A percentile compares a stretch with the other conserved stretches of the same genome.
These are phyloP conservation scores for Mellivora capensis DNA, from an alignment of 2,113 vertebrate genomes.

Conservation along the genomic window DNA sequence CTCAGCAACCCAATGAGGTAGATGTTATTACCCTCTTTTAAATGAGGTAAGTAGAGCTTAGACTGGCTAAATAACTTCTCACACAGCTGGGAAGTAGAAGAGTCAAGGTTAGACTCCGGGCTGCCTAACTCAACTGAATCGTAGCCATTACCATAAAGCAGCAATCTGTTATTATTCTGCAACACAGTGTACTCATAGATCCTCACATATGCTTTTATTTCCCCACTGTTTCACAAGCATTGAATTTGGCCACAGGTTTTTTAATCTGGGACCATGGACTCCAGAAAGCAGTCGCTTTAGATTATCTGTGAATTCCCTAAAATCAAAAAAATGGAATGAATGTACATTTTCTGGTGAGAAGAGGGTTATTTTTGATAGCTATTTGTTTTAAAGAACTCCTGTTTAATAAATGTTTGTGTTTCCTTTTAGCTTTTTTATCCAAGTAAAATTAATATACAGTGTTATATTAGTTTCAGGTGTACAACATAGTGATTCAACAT, in stretches of 20 bases:
- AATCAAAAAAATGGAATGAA: background rate
- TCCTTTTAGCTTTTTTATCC: background rate
- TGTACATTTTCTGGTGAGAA: background rate
- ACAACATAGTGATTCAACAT: background rate
- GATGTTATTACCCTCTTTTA: background rate
- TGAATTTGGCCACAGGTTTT: background rate
- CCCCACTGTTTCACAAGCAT: background rate
- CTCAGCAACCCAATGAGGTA: background rate
- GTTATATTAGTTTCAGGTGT: background rate
- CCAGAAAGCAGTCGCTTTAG: background rate
- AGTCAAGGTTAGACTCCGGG: background rate
- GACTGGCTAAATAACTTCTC: background rate
- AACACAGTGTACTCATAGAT: background rate
- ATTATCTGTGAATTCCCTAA: background rate
- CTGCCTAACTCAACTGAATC: background rate
- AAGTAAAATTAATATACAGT: background rate
- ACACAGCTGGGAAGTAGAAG: background rate
- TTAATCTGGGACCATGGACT: background rate
- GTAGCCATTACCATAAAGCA: background rate
- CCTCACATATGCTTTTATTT: background rate
- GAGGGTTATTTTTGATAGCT: background rate
- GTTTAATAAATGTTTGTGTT: background rate
- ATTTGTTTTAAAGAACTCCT: background rate
- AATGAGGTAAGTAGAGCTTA: background rate
- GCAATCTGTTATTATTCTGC: background rate